Base-by-base conservation (phyloP, 2,113 vertebrate genomes). In the Hippocampus guttulatus region DNA sequence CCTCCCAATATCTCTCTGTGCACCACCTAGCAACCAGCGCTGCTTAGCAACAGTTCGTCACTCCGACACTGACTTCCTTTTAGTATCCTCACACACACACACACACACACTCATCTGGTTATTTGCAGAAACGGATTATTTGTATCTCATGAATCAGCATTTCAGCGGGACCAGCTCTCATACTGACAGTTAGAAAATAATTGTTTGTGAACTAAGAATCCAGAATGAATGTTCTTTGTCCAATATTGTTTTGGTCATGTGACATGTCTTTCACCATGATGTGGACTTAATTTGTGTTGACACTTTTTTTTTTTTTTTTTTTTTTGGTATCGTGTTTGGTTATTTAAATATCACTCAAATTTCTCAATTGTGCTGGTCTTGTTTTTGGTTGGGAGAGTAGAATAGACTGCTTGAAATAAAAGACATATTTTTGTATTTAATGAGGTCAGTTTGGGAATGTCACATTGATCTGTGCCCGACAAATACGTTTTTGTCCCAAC, bases 21-120 rank as follows among this genome's bases (percentile, higher is more conserved):
- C 82, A 47, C 67, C 82, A 69, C 88, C 82, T 90, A 91, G 88
- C 90, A 90, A 92, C 88, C 85, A 74, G 71, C 77, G 82, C 80
- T 86, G 89, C 91, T 88, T 91, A 92, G 91, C 91, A 92, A 92
- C 91, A 70, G 80, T 86, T 88, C 83, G 72, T 90, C 85, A 86
- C 84, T 80, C 78, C 8, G 73, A 87, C 82, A 81, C 74, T 70
- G 61, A 55, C 73, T 70, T 84, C 78, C 70, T 81, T 84, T 92
- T 91, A 85, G 82, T 87, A 91, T 91, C 83, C 88, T 86, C 67
- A 45, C 64, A 69, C 69, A 82, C 43, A 45, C 43, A 45, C 33
- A 38, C 5, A 70, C 75, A 76, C 72, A 69, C 68, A 54, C 69
- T 75, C 79, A 84, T 69, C 76, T 75, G 74, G 71, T 81, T 88